phyloP scores from a whole-genome alignment of 1,140 invertebrate genomes.

The Atta texana region DNA sequence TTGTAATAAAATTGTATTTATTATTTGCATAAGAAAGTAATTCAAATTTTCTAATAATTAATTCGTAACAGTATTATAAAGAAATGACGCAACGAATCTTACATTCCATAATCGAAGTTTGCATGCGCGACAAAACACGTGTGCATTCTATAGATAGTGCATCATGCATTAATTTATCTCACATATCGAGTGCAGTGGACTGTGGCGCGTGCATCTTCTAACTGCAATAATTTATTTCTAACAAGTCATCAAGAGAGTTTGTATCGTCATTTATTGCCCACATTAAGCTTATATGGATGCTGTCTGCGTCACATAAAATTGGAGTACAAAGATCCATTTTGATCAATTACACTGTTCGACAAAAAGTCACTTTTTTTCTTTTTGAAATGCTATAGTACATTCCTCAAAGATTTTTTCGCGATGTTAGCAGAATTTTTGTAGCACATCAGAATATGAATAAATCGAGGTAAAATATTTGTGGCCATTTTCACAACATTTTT shows the following conservation, averaged over 20 bases:
- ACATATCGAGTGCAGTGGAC: neutral
- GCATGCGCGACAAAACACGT: neutral
- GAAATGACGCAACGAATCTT: neutral
- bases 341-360: neutral
- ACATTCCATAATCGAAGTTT: neutral
- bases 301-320: neutral
- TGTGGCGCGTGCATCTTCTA: neutral
- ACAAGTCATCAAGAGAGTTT: slow-evolving; percentile 6
- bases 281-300: neutral
- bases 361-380: too few relatives aligned
- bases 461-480: too few relatives aligned
- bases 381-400: too few relatives aligned
- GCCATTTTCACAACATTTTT: too few relatives aligned
- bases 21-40: neutral
- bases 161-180: neutral
- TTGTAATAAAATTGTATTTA: neutral
- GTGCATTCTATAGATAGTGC: neutral
- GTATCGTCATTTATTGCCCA: slow-evolving; percentile 9
- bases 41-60: neutral
- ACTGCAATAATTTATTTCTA: slow-evolving; percentile 23
- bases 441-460: too few relatives aligned
- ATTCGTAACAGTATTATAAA: neutral
- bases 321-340: slow-evolving; percentile 4
- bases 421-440: too few relatives aligned
- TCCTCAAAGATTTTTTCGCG: too few relatives aligned